Evolutionary conservation across 2,888 invertebrate genomes (phyloP), one percentile per base, ranked within the genome.

Genomic region (Phyllotreta striolata): DNA sequence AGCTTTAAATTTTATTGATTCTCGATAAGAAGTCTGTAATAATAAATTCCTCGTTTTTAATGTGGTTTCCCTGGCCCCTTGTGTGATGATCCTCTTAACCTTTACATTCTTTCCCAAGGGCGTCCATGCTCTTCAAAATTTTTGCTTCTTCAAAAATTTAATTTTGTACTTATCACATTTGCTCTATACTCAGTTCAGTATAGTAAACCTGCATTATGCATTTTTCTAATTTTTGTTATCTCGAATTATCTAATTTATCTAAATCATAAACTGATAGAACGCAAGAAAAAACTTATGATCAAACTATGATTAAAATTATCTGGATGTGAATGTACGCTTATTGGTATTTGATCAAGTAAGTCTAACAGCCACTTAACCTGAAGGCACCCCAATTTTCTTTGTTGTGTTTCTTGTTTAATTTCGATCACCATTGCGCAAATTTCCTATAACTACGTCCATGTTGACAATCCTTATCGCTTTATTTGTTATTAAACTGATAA

Each of bases 21-120:
- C 10, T 10, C n/a, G 57, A 57, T 47, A 57, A 57, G 39, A 6
- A 10, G 35, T 56, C 37, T 44, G 35, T 57, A 9, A 57, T 58
- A 34, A 39, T 12, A 24, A 58, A 49, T 58, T 49, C 40, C 40
- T 49, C n/a, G 9, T 49, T 49, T n/a, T 8, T 46, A 38, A 12
- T 44, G 24, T 13, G 47, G 14, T 13, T 24, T 57, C 24, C 44
- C n/a, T n/a, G 37, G 14, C n/a, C 41, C 34, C 43, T 47, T 39
- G 34, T 39, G 40, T 39, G 9, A 8, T 13, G 34, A 47, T 24
- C 40, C 58, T 47, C 49, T 57, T 39, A 58, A 58, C 58, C 58
- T 47, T 14, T 7, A 49, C 35, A 35, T 49, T 41, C 41, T 9
- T 41, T 4, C n/a, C 41, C 10, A 10, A 9, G 41, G 41, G 9